Conservation (phyloP, 2,888 invertebrate genomes). For the Meghimatium bilineatum region DNA sequence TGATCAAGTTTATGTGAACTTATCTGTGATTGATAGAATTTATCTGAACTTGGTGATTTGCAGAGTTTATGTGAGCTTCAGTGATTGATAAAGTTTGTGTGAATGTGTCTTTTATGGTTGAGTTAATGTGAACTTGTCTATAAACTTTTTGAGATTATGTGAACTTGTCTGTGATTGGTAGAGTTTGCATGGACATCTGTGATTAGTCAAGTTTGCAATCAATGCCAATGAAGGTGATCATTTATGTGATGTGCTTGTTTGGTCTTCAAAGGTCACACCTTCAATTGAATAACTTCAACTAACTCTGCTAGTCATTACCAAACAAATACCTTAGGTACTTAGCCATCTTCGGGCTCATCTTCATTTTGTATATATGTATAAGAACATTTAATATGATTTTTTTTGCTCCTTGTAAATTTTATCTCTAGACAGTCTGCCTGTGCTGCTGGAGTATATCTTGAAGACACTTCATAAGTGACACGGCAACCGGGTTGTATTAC, state of each 20-base stretch:
- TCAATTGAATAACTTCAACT: not conserved
- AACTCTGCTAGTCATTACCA: not conserved
- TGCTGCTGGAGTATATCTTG: too few species aligned
- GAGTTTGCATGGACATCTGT: too few species aligned
- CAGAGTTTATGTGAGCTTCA: not conserved
- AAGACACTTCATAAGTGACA: too few species aligned
- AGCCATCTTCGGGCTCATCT: not conserved
- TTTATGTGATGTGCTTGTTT: not conserved
- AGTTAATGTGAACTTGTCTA: not conserved
- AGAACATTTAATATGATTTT: too few species aligned
- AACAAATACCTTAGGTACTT: not conserved
- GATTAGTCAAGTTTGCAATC: not conserved
- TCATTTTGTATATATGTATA: not conserved
- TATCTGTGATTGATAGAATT: not conserved
- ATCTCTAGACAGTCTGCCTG: too few species aligned
- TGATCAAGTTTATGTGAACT: slow-evolving; percentile 1
- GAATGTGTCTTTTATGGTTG: not conserved
- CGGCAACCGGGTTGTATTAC: too few species aligned
- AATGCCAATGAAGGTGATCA: not conserved
- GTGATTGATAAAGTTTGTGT: not conserved
- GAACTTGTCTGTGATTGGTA: too few species aligned
- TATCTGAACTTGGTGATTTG: not conserved
- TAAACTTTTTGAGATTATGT: too few species aligned
- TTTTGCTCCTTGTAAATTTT: too few species aligned
- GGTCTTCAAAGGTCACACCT: not conserved